phyloP scores from a whole-genome alignment of 2,888 invertebrate species.

The Orthonevra nobilis region DNA sequence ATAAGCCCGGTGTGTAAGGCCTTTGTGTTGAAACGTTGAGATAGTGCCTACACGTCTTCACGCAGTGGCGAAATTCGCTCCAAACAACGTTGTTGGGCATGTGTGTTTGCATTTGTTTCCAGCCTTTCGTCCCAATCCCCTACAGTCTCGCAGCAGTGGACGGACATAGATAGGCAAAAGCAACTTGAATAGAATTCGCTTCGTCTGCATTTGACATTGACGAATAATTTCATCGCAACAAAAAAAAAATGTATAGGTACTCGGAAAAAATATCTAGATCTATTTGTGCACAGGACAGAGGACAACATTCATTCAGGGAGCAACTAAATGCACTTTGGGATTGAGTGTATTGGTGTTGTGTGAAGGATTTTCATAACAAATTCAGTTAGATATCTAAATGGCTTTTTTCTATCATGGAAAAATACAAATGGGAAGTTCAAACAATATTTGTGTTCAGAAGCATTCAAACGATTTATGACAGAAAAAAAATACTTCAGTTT shows the following conservation, averaged over 20 bases:
- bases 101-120: too few relatives aligned
- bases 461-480: slow-evolving; percentile 36
- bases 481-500: neutral
- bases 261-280: neutral
- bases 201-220: slow-evolving; percentile 66
- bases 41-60: slow-evolving; percentile 53
- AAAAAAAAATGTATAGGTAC: neutral
- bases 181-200: slow-evolving; percentile 45
- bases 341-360: slow-evolving; percentile 33
- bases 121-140: too few relatives aligned
- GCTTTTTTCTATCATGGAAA: slow-evolving; percentile 34
- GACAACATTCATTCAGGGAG: slow-evolving; percentile 14
- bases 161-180: slow-evolving; percentile 6
- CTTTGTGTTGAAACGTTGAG: slow-evolving; percentile 39
- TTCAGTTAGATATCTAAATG: slow-evolving; percentile 56
- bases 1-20: slow-evolving; percentile 41
- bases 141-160: slow-evolving; percentile 11
- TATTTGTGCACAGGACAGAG: slow-evolving; percentile 26
- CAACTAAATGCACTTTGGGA: too few relatives aligned
- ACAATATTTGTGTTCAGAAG: slow-evolving; percentile 34
- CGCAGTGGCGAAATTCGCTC: slow-evolving; percentile 33
- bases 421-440: slow-evolving; percentile 32
- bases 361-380: slow-evolving; percentile 37
- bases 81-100: neutral
- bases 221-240: slow-evolving; percentile 54